Evolutionary conservation across 2,113 vertebrate genomes (phyloP).

Genomic region (Morone chrysops): DNA sequence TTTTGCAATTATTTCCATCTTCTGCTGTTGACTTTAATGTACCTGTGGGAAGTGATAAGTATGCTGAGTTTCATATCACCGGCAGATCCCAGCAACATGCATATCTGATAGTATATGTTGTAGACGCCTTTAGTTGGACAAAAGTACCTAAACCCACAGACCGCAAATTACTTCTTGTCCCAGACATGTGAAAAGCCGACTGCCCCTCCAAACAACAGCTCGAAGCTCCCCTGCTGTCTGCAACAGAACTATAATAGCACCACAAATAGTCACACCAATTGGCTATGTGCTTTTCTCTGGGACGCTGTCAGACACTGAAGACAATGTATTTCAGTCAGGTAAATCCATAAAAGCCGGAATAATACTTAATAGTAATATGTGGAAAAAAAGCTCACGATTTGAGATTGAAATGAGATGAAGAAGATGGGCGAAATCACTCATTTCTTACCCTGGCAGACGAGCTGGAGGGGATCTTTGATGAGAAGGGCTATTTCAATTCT

Average conservation of each 20-base stretch:
- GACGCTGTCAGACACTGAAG: conserved; percentile 45
- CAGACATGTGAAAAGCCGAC: conserved; percentile 29
- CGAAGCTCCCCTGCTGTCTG: conserved; percentile 15
- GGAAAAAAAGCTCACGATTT: conserved; percentile 70
- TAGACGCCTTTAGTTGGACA: background rate
- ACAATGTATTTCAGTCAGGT: conserved; percentile 54
- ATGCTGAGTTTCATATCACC: background rate
- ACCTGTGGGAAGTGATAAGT: background rate
- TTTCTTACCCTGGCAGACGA: conserved; percentile 64
- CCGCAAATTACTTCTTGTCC: conserved; percentile 43
- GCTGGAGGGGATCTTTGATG: conserved; percentile 71
- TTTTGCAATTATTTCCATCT: background rate
- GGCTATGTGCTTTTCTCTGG: conserved; percentile 35
- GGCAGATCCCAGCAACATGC: background rate
- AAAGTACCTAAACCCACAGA: conserved; percentile 12
- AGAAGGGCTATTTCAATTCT: conserved; percentile 70
- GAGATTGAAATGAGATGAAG: conserved; percentile 76
- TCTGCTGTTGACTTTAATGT: background rate
- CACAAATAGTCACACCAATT: conserved; percentile 44
- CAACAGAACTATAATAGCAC: conserved; percentile 26
- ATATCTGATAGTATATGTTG: background rate
- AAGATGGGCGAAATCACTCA: conserved; percentile 56
- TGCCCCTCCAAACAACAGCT: conserved; percentile 21
- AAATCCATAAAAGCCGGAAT: conserved; percentile 60
- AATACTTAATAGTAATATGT: conserved; percentile 62